Base-by-base conservation (phyloP, 1,140 invertebrate genomes). In the Schlechtendalia chinensis region DNA sequence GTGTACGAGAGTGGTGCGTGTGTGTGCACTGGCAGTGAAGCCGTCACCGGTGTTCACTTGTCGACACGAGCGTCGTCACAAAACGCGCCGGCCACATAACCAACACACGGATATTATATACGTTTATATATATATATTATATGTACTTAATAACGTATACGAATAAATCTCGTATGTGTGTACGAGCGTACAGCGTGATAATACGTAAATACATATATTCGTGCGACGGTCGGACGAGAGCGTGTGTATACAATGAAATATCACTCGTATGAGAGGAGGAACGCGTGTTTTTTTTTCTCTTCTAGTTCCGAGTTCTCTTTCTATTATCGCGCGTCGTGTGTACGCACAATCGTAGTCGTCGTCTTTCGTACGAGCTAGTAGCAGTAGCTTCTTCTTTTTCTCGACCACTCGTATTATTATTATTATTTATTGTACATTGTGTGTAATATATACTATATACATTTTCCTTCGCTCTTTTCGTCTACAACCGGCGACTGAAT, bases 261-360 rank as follows among this genome's bases (percentile, higher is more conserved):
- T 59, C 32, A 69, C 65, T 8, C 32, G 32, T 39, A 39, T 39
- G 67, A 12, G 39, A 24, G 39, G 29, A 77, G 29, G 74, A 58
- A 77, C 54, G 32, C 56, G 32, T 59, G 74, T 77, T 27, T 50
- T 69, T 47, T 45, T 24, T 47, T 69, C 14, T 17, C 22, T 59
- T 47, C 54, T 59, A 77, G 74, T 77, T 77, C 74, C 74, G 74
- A 77, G 74, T 77, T 77, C 74, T 77, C 74, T 77, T 77, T 77
- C 74, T 77, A 77, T 59, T 77, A 77, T 77, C 29, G 22, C 22
- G 3, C 45, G 47, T 11, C 39, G 39, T 45, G 4, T 45, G 39
- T n/a, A n/a, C n/a, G n/a, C n/a, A n/a, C n/a, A n/a, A n/a, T n/a
- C n/a, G n/a, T n/a, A n/a, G 32, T 39, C 47, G 47, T 50, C 47